A percentile compares a stretch with the other conserved stretches of the same genome.
These are phyloP conservation scores for Talpa occidentalis DNA, from an alignment of 2,113 vertebrate species.

Conservation along the genomic window DNA sequence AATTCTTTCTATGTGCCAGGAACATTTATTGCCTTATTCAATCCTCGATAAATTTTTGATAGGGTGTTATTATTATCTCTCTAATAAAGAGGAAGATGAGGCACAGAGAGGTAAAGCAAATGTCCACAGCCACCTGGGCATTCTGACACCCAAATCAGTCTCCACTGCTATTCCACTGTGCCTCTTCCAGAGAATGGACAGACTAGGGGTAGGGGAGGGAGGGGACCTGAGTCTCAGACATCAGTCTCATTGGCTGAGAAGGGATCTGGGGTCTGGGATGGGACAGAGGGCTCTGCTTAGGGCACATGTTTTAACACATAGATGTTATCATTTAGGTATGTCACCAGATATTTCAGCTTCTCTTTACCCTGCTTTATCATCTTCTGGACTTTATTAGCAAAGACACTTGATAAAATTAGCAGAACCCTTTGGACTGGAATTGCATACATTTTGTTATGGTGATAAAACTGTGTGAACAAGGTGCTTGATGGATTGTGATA, in stretches of 20 bases:
- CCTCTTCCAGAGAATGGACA: neutral
- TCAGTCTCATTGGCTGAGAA: neutral
- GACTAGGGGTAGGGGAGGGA: neutral
- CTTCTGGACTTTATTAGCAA: slow-evolving; percentile 22
- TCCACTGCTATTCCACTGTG: accelerated
- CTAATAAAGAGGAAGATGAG: neutral
- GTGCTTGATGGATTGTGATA: slow-evolving; percentile 34
- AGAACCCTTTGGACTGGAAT: neutral
- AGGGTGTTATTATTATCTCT: neutral
- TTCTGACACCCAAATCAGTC: neutral
- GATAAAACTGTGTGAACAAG: slow-evolving; percentile 51
- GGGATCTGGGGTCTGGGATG: no score
- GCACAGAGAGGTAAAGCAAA: neutral
- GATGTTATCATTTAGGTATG: neutral
- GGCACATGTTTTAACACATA: neutral
- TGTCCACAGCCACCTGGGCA: neutral
- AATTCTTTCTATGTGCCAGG: neutral
- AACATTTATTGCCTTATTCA: neutral
- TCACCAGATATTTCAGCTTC: neutral
- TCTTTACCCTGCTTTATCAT: neutral
- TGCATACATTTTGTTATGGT: slow-evolving; percentile 35
- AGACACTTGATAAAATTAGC: slow-evolving; percentile 16
- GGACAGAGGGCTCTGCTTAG: neutral
- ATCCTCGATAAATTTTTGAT: neutral
- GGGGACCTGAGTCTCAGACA: neutral